Evolutionary conservation across 1,140 invertebrate species (phyloP), one percentile per base, ranked within the genome.

Genomic region (Drosophila biarmipes): DNA sequence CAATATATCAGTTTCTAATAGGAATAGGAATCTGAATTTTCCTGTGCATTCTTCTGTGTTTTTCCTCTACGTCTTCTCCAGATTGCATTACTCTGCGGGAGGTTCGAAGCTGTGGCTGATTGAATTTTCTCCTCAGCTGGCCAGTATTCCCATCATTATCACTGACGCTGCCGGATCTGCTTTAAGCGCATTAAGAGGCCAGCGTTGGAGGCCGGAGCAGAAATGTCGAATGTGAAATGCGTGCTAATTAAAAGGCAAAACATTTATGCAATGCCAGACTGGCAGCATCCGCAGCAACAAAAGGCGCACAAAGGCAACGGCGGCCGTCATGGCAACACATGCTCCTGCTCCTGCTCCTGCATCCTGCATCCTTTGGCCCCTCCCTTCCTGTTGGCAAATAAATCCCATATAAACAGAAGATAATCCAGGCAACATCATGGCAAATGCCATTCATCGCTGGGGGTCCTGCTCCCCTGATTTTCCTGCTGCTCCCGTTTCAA

Each of bases 161-260:
- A 19, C 24, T 49, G 42, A 31, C 24, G 6, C 43, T 29, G 27
- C 40, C 17, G 48, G 51, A 73, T 52, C 56, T 48, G 78, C 82
- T 85, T 85, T 74, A 86, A 85, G 81, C 81, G 81, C 74, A 66
- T 80, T 84, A 59, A 69, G 66, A 31, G 55, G 49, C 15, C 48
- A 53, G 29, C 29, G 48, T 42, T 29, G 46, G 27, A 31, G 42
- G 24, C 67, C 46, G 48, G 17, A 35, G 49, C 48, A 35, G 49
- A 49, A 37, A 74, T 66, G 71, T 66, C 53, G 52, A 51, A 49
- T 80, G 51, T 49, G 55, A 62, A 72, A 77, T 80, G 73, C 67
- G 78, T 89, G 71, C 84, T 87, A 87, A 87, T 87, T 87, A 89
- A 87, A 89, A 87, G 84, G 82, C 82, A 87, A 86, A 87, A 87